phyloP scores from a whole-genome alignment of 2,113 vertebrate species.

The Thermophis baileyi region DNA sequence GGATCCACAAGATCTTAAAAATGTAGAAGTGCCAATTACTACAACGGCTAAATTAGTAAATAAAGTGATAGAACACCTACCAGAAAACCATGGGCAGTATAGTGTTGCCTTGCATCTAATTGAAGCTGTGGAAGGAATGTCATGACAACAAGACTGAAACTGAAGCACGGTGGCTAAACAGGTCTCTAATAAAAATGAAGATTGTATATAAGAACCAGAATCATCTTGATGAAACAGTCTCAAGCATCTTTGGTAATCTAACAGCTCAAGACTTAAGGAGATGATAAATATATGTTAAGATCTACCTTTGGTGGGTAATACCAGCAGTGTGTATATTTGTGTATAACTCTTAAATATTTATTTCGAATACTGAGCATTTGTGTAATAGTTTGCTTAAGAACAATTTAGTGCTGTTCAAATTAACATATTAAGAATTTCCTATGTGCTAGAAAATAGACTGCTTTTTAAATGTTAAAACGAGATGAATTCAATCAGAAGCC shows the following conservation, averaged over 20 bases:
- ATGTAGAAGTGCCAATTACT: constrained; percentile 78
- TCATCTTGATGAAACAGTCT: background rate
- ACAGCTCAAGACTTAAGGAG: constrained; percentile 44
- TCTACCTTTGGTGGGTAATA: constrained; percentile 40
- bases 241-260: constrained; percentile 42
- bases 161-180: accelerated
- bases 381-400: constrained; percentile 54
- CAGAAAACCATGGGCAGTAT: constrained; percentile 92
- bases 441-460: background rate
- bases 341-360: constrained; percentile 62
- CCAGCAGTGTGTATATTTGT: constrained; percentile 41
- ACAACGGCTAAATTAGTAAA: constrained; percentile 81
- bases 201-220: constrained; percentile 10
- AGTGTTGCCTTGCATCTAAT: constrained; percentile 87
- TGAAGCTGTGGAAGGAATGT: constrained; percentile 84
- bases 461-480: constrained; percentile 5
- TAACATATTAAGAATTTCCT: background rate
- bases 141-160: constrained; percentile 16
- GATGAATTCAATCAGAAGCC: background rate
- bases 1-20: constrained; percentile 88
- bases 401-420: constrained; percentile 39
- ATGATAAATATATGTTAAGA: constrained; percentile 46
- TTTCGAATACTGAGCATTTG: constrained; percentile 57
- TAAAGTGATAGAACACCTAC: constrained; percentile 88
- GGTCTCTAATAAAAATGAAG: background rate